Percentiles rank a stretch among this genome's conserved stretches.
Evolutionary conservation across 2,888 invertebrate genomes (phyloP).

Genomic region (Acronicta aceris): DNA sequence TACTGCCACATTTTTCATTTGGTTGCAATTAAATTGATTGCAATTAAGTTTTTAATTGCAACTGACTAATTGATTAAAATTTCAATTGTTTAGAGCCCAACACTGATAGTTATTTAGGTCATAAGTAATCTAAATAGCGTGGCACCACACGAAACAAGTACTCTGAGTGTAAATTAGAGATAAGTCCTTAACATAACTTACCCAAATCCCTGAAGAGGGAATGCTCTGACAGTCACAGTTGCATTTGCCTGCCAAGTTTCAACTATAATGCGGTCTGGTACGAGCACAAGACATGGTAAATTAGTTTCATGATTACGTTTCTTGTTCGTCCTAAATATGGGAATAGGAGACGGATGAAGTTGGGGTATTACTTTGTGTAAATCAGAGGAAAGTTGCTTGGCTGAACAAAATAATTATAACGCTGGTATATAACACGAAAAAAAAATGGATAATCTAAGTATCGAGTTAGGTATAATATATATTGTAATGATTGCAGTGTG

Average conservation of each 20-base stretch:
- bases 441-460: no score
- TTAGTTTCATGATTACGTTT: conserved; percentile 45
- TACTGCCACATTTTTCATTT: no score
- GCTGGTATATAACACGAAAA: no score
- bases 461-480: no score
- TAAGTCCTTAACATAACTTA: conserved; percentile 68
- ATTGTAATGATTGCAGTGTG: no score
- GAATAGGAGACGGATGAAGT: conserved; percentile 11
- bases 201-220: conserved; percentile 53
- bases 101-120: no score
- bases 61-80: no score
- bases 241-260: conserved; percentile 62
- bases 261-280: conserved; percentile 30
- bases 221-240: conserved; percentile 56
- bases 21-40: no score
- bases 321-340: conserved; percentile 39
- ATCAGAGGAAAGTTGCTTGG: conserved; percentile 9
- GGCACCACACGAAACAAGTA: conserved; percentile 15
- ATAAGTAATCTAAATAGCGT: no score
- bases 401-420: no score
- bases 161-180: conserved; percentile 55
- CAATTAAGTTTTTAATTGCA: no score
- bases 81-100: no score
- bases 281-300: conserved; percentile 31
- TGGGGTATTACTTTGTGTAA: conserved; percentile 3